phyloP scores from a whole-genome alignment of 2,113 vertebrate genomes.

The Stegastes partitus region DNA sequence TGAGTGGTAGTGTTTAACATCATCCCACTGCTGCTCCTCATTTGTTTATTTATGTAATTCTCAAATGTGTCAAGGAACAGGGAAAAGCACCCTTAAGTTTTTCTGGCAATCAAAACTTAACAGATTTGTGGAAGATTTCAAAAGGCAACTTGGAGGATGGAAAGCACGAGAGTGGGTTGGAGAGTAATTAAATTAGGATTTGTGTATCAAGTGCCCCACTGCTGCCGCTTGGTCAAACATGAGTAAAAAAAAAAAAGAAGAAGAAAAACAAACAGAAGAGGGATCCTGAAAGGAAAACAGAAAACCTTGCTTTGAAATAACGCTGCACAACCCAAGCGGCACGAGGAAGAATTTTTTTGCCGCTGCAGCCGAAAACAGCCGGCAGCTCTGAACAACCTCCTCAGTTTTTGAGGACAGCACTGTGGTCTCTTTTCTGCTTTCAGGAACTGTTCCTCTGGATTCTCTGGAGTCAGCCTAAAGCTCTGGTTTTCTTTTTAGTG shows the following conservation, averaged over 20 bases:
- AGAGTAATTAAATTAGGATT: constrained; percentile 66
- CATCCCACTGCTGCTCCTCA: constrained; percentile 25
- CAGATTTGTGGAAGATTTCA: constrained; percentile 50
- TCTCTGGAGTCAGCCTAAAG: constrained; percentile 17
- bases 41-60: constrained; percentile 48
- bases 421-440: constrained; percentile 25
- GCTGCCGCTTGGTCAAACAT: constrained; percentile 30
- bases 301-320: constrained; percentile 26
- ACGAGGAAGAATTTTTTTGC: constrained; percentile 1
- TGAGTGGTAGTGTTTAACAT: constrained; percentile 47
- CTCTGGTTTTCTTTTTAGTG: constrained; percentile 18
- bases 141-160: constrained; percentile 23
- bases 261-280: background rate
- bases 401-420: constrained; percentile 15
- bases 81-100: constrained; percentile 12
- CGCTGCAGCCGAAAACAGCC: constrained; percentile 15
- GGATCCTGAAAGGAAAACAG: background rate
- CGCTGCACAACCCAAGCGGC: background rate
- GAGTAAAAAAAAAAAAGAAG: background rate
- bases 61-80: constrained; percentile 46
- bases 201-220: constrained; percentile 39
- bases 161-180: constrained; percentile 29
- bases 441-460: constrained; percentile 4
- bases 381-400: constrained; percentile 16
- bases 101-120: constrained; percentile 30